Evolutionary conservation across 2,797 vertebrate species (phyloP).

Genomic region (Pterois miles): DNA sequence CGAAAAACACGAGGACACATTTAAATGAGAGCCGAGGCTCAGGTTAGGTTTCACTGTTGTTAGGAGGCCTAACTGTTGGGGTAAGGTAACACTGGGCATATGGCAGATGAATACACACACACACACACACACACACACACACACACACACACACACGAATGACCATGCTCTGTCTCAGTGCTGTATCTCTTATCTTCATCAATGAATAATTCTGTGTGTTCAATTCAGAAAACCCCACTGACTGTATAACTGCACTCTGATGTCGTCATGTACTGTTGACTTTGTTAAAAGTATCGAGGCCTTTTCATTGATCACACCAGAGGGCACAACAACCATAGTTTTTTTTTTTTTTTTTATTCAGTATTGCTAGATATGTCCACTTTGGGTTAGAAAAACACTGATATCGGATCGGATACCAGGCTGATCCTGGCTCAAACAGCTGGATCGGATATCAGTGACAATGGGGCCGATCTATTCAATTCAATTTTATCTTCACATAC

Average conservation of each 20-base stretch:
- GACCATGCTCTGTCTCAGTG: neutral
- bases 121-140: conserved; percentile 5
- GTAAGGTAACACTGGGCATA: conserved; percentile 38
- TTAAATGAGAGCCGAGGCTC: conserved; percentile 1
- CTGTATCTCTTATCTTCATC: neutral
- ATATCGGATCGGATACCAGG: no score
- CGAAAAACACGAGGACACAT: conserved; percentile 18
- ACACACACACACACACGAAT: neutral
- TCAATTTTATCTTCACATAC: no score
- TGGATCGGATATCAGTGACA: no score
- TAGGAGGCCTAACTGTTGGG: conserved; percentile 28
- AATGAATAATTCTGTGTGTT: neutral
- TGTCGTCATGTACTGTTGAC: neutral
- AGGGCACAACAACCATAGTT: neutral
- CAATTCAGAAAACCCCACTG: neutral
- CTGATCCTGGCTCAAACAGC: no score
- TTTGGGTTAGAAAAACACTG: neutral
- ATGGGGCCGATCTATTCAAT: no score
- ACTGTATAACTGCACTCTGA: neutral
- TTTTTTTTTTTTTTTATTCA: neutral
- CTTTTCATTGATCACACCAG: conserved; percentile 4
- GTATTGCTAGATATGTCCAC: neutral
- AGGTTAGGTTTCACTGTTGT: conserved; percentile 59
- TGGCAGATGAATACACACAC: conserved; percentile 5
- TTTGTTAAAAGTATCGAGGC: neutral